Percentiles rank a stretch among this genome's conserved stretches.
Evolutionary conservation across 2,113 vertebrate genomes (phyloP).

Genomic region (Macaca mulatta): DNA sequence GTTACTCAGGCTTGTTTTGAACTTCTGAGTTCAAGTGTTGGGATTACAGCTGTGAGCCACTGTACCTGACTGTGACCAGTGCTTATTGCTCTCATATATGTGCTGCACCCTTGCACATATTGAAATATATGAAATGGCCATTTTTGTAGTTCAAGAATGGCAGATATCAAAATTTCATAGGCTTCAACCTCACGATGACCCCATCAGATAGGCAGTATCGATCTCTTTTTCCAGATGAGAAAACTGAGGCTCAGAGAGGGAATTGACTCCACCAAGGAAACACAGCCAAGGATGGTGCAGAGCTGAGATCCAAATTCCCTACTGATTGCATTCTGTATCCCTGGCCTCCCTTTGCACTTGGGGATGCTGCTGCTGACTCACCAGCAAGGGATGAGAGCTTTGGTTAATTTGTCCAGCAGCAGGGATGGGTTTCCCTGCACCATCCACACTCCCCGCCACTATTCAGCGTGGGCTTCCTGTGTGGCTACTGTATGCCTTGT

Average conservation of each 20-base stretch:
- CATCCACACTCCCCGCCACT: fast-evolving
- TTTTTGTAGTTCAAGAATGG: background rate
- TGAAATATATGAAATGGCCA: background rate
- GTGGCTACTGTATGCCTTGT: fast-evolving
- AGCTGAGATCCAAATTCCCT: background rate
- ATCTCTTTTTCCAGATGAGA: background rate
- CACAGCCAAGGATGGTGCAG: background rate
- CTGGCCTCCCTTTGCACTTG: background rate
- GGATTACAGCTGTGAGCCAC: background rate
- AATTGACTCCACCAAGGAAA: background rate
- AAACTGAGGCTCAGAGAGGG: background rate
- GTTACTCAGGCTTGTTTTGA: background rate
- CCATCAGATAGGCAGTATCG: background rate
- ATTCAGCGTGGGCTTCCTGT: fast-evolving
- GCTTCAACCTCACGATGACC: background rate
- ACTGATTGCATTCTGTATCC: background rate
- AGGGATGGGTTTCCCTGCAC: background rate
- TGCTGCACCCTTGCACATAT: fast-evolving
- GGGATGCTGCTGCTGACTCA: background rate
- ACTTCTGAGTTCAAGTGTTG: background rate
- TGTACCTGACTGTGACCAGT: background rate
- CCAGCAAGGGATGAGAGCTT: background rate
- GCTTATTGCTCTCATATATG: fast-evolving
- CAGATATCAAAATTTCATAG: fast-evolving
- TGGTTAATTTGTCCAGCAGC: background rate